Percentiles rank a stretch among this genome's conserved stretches.
Evolutionary conservation across 2,797 vertebrate genomes (phyloP).

Genomic region (Semotilus atromaculatus): DNA sequence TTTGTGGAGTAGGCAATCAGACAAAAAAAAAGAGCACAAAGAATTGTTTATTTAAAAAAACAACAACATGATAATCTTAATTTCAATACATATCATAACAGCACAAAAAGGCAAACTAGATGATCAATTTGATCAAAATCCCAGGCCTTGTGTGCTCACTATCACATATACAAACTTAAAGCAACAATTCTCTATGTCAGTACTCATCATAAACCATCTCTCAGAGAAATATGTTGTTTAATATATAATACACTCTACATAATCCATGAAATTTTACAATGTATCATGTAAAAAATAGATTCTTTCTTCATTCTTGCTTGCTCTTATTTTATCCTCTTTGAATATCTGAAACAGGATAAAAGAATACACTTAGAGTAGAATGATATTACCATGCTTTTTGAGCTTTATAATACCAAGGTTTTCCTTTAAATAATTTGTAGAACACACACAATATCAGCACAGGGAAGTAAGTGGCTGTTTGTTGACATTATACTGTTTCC

Average conservation of each 20-base stretch:
- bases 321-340: background rate
- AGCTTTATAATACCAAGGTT: background rate
- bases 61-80: conserved; percentile 22
- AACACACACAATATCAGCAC: background rate
- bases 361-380: background rate
- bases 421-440: background rate
- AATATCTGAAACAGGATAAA: conserved; percentile 16
- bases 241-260: background rate
- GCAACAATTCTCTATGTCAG: background rate
- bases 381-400: background rate
- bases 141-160: background rate
- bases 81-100: conserved; percentile 60
- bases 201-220: background rate
- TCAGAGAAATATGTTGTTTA: conserved; percentile 7
- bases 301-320: conserved; percentile 2
- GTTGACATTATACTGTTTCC: background rate
- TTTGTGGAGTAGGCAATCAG: background rate
- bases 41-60: conserved; percentile 15
- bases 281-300: background rate
- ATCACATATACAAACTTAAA: background rate
- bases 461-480: background rate
- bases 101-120: conserved; percentile 47
- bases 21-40: background rate
- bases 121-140: conserved; percentile 67
- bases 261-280: conserved; percentile 6